Evolutionary conservation across 2,797 vertebrate species (phyloP).

Genomic region (Sebastes miniatus): DNA sequence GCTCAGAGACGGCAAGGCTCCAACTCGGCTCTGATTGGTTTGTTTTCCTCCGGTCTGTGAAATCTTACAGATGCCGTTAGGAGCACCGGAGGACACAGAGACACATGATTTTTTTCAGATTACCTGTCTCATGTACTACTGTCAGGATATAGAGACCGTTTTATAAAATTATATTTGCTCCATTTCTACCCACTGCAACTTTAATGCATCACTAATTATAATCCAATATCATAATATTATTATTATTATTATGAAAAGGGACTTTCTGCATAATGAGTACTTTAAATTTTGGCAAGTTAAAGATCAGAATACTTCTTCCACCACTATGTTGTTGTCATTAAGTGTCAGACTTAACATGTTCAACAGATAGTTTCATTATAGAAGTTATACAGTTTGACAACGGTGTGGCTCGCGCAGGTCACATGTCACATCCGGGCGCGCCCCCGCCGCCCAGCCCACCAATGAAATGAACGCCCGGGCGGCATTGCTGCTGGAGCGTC

Average conservation of each 20-base stretch:
- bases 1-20: too few relatives aligned
- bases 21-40: too few relatives aligned
- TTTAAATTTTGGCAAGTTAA: background rate
- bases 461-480: slow-evolving; percentile 65
- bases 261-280: background rate
- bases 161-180: too few relatives aligned
- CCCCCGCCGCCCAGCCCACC: slow-evolving; percentile 45
- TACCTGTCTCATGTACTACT: too few relatives aligned
- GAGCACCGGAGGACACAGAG: too few relatives aligned
- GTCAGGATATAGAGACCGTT: too few relatives aligned
- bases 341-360: background rate
- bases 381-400: slow-evolving; percentile 33
- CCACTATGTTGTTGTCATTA: background rate
- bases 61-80: too few relatives aligned
- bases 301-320: background rate
- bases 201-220: background rate
- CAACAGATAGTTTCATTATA: slow-evolving; percentile 60
- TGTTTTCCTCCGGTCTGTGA: too few relatives aligned
- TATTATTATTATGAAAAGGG: too few relatives aligned
- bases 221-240: background rate
- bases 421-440: slow-evolving; percentile 74
- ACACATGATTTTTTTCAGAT: too few relatives aligned
- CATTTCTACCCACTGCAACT: too few relatives aligned
- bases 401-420: slow-evolving; percentile 29
- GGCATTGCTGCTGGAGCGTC: slow-evolving; percentile 25